A percentile compares a stretch with the other conserved stretches of the same genome.
Conservation (phyloP, 2,888 invertebrate genomes). For the Lycophotia porphyrea region DNA sequence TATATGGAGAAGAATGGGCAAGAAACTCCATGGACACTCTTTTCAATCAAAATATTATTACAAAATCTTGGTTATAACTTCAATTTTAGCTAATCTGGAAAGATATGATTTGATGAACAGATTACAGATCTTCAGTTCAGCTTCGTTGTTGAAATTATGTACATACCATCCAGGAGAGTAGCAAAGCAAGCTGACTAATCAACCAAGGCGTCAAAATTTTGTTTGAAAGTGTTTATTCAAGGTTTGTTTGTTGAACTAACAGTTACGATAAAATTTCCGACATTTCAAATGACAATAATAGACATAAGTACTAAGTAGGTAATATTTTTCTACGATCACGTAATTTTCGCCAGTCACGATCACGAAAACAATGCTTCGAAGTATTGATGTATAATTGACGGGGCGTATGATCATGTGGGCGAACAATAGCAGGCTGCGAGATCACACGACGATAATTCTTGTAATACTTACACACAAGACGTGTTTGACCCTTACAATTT, state of each 20-base stretch:
- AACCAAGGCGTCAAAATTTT: neutral
- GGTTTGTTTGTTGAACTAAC: constrained; percentile 31
- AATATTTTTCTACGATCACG: constrained; percentile 75
- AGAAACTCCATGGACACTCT: no score
- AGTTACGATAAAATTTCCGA: constrained; percentile 60
- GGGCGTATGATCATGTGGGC: constrained; percentile 58
- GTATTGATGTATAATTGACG: constrained; percentile 71
- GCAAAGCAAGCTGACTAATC: neutral
- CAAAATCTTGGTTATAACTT: no score
- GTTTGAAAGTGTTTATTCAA: constrained; percentile 18
- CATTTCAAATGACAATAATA: constrained; percentile 70
- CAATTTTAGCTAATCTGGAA: neutral
- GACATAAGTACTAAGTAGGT: constrained; percentile 54
- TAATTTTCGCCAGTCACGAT: constrained; percentile 67
- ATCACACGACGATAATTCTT: constrained; percentile 57
- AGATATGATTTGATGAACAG: neutral
- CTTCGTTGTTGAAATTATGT: neutral
- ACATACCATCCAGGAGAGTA: neutral
- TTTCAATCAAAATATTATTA: no score
- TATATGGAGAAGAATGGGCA: no score
- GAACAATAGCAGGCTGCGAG: constrained; percentile 60
- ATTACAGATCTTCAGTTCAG: neutral
- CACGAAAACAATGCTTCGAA: constrained; percentile 68
- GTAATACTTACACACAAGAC: constrained; percentile 35
- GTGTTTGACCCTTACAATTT: constrained; percentile 34